phyloP scores from a whole-genome alignment of 1,140 invertebrate species.

The Drosophila pseudoobscura region DNA sequence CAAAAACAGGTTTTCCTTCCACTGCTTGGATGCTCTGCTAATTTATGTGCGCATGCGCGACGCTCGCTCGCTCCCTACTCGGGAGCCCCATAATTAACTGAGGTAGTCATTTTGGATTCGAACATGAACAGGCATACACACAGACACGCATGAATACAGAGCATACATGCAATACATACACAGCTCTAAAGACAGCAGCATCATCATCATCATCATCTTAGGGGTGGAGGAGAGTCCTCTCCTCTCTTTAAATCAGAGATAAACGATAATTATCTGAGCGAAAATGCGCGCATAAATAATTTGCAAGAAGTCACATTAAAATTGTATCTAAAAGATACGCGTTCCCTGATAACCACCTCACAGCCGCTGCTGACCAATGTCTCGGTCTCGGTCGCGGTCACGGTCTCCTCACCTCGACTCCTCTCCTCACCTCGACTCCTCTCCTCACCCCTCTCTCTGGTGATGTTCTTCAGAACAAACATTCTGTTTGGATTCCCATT shows the following conservation, averaged over 20 bases:
- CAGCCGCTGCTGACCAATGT: slow-evolving; percentile 19
- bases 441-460: not conserved
- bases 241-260: slow-evolving; percentile 79
- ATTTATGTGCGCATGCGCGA: slow-evolving; percentile 78
- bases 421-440: not conserved
- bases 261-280: slow-evolving; percentile 83
- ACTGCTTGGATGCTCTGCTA: slow-evolving; percentile 48
- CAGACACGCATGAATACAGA: not conserved
- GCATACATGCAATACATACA: too few relatives aligned
- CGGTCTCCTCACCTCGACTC: not conserved
- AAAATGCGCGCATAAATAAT: slow-evolving; percentile 83
- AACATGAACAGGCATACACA: slow-evolving; percentile 40
- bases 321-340: slow-evolving; percentile 80
- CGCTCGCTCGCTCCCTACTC: slow-evolving; percentile 82
- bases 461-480: slow-evolving; percentile 41
- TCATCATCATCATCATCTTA: slow-evolving; percentile 9
- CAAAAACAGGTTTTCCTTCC: slow-evolving; percentile 50
- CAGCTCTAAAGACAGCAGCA: slow-evolving; percentile 36
- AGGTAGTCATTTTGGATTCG: slow-evolving; percentile 82
- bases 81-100: slow-evolving; percentile 83
- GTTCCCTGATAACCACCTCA: slow-evolving; percentile 51
- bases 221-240: slow-evolving; percentile 42
- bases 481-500: slow-evolving; percentile 31
- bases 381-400: not conserved
- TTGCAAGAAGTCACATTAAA: slow-evolving; percentile 83